Evolutionary conservation across 2,888 invertebrate genomes (phyloP).

Genomic region (Dynastes grantii): DNA sequence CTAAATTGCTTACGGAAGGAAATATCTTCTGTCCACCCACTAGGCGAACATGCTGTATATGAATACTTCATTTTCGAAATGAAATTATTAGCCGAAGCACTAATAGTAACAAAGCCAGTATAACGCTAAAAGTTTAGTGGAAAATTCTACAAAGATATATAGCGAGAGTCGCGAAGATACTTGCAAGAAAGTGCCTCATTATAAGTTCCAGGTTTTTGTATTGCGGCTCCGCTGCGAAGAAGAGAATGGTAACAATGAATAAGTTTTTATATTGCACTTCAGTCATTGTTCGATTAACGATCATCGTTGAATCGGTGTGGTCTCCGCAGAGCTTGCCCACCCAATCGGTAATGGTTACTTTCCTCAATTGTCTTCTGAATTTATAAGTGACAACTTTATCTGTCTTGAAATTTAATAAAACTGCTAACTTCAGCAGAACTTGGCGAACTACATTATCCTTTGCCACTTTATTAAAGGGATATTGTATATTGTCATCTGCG

Average conservation of each 20-base stretch:
- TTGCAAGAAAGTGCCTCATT: constrained; percentile 24
- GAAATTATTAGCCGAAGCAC: no score
- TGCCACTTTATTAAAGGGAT: no score
- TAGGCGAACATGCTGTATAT: no score
- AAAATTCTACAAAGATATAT: no score
- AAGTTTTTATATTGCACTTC: constrained; percentile 40
- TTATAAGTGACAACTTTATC: constrained; percentile 24
- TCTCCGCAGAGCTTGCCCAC: constrained; percentile 34
- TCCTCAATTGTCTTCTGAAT: constrained; percentile 27
- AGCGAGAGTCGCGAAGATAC: not conserved
- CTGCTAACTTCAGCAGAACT: not conserved
- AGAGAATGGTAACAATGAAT: constrained; percentile 40
- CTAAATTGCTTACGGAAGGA: no score
- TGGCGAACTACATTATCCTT: not conserved
- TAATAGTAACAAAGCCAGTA: no score
- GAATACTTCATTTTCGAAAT: no score
- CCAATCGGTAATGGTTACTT: constrained; percentile 24
- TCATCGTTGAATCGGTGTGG: constrained; percentile 41
- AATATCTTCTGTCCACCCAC: no score
- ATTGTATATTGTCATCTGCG: no score
- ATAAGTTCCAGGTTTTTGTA: constrained; percentile 38
- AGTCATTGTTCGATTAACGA: constrained; percentile 45
- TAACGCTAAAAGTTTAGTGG: no score
- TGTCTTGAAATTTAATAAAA: constrained; percentile 30
- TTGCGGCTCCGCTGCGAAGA: not conserved